These are phyloP conservation scores for Haliclona indistincta DNA, from an alignment of 37 sponge, comb jelly and placozoan genomes.

Conservation along the genomic window DNA sequence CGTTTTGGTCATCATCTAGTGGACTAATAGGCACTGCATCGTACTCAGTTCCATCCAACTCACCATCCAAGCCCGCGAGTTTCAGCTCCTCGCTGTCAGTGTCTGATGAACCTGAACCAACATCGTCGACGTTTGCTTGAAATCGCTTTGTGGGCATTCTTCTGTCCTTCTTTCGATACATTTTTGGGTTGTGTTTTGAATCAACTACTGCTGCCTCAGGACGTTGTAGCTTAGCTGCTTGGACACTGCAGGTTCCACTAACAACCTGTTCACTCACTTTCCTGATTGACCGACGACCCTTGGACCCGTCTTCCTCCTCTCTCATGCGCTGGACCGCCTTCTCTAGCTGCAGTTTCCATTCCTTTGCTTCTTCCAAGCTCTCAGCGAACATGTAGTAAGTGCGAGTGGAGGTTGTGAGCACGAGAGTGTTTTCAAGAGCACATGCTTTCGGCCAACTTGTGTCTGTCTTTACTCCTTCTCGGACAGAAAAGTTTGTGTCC, in stretches of 20 bases:
- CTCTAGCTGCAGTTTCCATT: conserved; percentile 51
- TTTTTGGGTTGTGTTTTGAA: conserved; percentile 1
- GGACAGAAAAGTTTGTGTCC: conserved; percentile 39
- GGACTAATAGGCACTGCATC: neutral
- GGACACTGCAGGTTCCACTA: conserved; percentile 4
- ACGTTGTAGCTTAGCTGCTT: neutral
- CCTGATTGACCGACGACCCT: neutral
- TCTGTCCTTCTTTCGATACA: conserved; percentile 17
- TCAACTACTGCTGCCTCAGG: neutral
- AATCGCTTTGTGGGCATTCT: conserved; percentile 11
- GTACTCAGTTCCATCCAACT: neutral
- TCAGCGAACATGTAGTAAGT: conserved; percentile 58
- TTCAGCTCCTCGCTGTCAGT: conserved; percentile 6
- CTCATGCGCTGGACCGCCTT: conserved; percentile 7
- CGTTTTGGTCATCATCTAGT: neutral
- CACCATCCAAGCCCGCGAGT: neutral
- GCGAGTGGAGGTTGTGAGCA: conserved; percentile 37
- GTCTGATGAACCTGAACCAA: neutral
- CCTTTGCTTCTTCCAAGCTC: conserved; percentile 34
- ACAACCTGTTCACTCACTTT: neutral
- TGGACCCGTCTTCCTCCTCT: neutral
- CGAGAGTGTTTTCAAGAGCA: conserved; percentile 33
- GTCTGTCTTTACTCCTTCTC: conserved; percentile 35
- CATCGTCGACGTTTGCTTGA: neutral
- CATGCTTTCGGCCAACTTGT: conserved; percentile 56